Conservation (phyloP, 1,140 invertebrate species). For the Manduca sexta region DNA sequence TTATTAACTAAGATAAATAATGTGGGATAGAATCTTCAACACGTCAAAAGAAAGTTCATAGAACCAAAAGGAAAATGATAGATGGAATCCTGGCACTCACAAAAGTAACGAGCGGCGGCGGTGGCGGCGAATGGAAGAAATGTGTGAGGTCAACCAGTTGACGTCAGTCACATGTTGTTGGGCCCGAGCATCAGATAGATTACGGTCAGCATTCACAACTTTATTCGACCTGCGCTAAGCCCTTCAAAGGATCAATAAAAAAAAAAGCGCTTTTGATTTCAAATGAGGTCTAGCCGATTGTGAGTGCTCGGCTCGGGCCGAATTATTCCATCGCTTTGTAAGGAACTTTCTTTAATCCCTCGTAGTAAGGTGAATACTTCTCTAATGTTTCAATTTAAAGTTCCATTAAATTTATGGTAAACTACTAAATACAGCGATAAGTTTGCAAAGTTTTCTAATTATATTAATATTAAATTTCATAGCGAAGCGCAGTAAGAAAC, state of each 20-base stretch:
- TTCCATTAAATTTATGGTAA: neutral
- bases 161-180: constrained; percentile 37
- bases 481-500: no score
- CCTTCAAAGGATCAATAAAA: constrained; percentile 42
- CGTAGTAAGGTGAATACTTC: constrained; percentile 6
- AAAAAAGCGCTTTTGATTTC: constrained; percentile 40
- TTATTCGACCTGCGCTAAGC: constrained; percentile 37
- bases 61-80: constrained; percentile 39
- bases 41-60: constrained; percentile 32
- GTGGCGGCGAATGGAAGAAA: constrained; percentile 32
- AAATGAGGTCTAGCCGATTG: constrained; percentile 22
- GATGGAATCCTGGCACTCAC: constrained; percentile 38
- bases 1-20: neutral
- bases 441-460: no score
- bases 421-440: no score
- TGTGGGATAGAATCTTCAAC: constrained; percentile 20
- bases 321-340: constrained; percentile 11
- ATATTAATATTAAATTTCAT: no score
- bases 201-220: constrained; percentile 43
- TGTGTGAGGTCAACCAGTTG: constrained; percentile 41
- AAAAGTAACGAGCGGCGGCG: constrained; percentile 38
- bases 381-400: neutral
- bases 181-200: constrained; percentile 38
- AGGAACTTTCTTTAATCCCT: constrained; percentile 21
- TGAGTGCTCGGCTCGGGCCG: constrained; percentile 2